Base-by-base conservation (phyloP, 2,888 invertebrate genomes). In the Harpalus rufipes region DNA sequence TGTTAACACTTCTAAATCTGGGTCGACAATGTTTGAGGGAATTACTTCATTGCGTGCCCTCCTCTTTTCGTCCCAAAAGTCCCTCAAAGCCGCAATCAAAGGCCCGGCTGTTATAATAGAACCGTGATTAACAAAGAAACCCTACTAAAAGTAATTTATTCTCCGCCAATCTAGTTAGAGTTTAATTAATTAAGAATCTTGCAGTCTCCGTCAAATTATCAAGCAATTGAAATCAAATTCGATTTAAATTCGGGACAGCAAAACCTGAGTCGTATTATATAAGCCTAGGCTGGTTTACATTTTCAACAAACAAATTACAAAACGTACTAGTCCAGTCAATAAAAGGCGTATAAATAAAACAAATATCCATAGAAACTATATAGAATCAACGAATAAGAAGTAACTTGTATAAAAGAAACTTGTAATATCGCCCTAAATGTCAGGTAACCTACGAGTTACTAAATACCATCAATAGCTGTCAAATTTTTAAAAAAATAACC, bases 101-200 rank as follows among this genome's bases (percentile, higher is more conserved):
- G 74, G 56, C 44, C 21, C 25, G 51, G 44, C 44, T 51, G 51
- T 74, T 18, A 74, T 68, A 68, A 68, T 68, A 68, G 74, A 21
- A 51, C 59, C 41, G 21, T 80, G 65, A 81, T 81, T 65, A 81
- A 81, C 81, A 81, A 81, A 81, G 81, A 81, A 81, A 65, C 81
- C 81, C 81, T 51, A 81, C 81, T 51, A 81, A 81, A 81, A 65
- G 65, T 81, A 58, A 81, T 81, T 81, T 81, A 81, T 81, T 65
- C 65, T 65, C 6, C 51, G 14, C 18, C 63, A 81, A 81, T 65
- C 81, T 81, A 81, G 81, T 81, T 81, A 81, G 41, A 81, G 18
- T 81, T 63, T 81, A 81, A 81, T 81, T 81, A 81, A 65, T 63
- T 51, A 81, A 81, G 65, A 44, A 51, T 32, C 32, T 51, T 18